phyloP scores from a whole-genome alignment of 2,888 invertebrate genomes.

The Empis livida region DNA sequence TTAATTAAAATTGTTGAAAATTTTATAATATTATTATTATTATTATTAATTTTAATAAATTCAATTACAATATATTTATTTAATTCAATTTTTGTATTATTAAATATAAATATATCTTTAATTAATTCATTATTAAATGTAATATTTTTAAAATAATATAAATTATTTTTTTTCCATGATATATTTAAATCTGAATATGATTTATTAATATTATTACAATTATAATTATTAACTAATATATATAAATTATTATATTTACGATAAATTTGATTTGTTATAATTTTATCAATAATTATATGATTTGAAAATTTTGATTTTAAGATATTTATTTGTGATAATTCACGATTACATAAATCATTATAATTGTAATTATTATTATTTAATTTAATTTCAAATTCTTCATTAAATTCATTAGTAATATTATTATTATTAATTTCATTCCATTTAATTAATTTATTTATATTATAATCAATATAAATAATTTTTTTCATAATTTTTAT shows the following conservation, averaged over 20 bases:
- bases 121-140: background rate
- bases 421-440: background rate
- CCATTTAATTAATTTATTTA: background rate
- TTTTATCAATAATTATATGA: background rate
- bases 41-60: background rate
- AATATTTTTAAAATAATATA: background rate
- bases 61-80: background rate
- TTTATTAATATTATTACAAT: too few species aligned
- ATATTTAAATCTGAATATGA: background rate
- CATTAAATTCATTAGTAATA: background rate
- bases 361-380: too few species aligned
- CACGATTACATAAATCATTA: background rate
- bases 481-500: background rate
- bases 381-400: background rate
- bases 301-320: background rate
- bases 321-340: background rate
- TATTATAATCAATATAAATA: constrained; percentile 1
- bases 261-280: too few species aligned
- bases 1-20: background rate
- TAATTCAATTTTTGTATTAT: background rate
- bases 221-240: too few species aligned
- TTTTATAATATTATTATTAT: background rate
- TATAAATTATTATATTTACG: too few species aligned
- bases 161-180: background rate
- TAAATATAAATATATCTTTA: background rate